These are phyloP conservation scores for Drosophila sp. DNA, from an alignment of 1,140 invertebrate species.

Conservation along the genomic window DNA sequence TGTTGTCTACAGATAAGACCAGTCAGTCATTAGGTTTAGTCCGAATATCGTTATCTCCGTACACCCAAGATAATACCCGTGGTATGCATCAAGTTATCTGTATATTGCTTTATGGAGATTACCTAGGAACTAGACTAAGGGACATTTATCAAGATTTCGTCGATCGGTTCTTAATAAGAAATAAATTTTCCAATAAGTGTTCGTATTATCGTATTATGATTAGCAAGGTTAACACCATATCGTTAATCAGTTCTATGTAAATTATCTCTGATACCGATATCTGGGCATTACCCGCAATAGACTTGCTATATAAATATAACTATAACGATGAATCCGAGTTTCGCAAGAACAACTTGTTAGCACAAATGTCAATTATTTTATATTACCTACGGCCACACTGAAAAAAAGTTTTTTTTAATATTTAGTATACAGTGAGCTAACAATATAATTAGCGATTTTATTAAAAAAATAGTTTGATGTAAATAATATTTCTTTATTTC, in stretches of 20 bases:
- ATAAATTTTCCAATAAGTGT: conserved; percentile 4
- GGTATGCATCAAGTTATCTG: not conserved
- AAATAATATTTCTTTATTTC: too few species aligned
- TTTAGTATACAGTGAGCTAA: too few species aligned
- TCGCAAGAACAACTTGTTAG: too few species aligned
- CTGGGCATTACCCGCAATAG: too few species aligned
- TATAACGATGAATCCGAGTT: too few species aligned
- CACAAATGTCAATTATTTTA: too few species aligned
- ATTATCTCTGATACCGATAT: not conserved
- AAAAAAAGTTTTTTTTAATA: too few species aligned
- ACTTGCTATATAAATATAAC: too few species aligned
- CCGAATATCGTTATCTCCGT: conserved; percentile 24
- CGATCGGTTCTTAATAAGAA: not conserved
- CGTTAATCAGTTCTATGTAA: conserved; percentile 13
- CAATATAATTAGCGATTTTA: too few species aligned
- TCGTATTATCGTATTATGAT: not conserved
- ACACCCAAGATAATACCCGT: not conserved
- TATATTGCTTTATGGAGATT: not conserved
- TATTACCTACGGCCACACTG: too few species aligned
- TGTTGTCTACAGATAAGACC: conserved; percentile 16
- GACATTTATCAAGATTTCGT: conserved; percentile 12
- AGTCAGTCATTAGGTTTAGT: not conserved
- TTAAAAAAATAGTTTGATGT: too few species aligned
- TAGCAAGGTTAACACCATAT: conserved; percentile 1
- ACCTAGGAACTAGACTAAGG: conserved; percentile 3